phyloP scores from a whole-genome alignment of 2,888 invertebrate species.

The Yponomeuta cagnagella region DNA sequence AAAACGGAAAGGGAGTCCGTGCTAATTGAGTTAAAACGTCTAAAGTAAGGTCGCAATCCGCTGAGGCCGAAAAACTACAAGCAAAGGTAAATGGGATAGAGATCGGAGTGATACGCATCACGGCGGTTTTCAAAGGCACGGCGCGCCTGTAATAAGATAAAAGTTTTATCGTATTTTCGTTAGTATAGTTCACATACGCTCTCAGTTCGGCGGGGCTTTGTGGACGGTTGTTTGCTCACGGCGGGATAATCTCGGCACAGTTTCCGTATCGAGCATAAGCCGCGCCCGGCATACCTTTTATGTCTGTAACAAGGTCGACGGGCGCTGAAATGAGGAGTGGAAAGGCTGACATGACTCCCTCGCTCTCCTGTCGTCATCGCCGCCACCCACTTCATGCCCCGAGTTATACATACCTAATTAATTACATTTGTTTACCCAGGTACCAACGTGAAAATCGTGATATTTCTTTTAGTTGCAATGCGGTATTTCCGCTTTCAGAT shows the following conservation, averaged over 20 bases:
- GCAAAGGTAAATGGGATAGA: conserved; percentile 28
- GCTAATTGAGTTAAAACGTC: conserved; percentile 20
- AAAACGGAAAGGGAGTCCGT: conserved; percentile 8
- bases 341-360: neutral
- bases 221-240: conserved; percentile 58
- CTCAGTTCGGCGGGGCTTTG: conserved; percentile 46
- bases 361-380: neutral
- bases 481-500: conserved; percentile 19
- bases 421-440: neutral
- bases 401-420: neutral
- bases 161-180: conserved; percentile 70
- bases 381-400: neutral
- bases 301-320: conserved; percentile 39
- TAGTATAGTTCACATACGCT: conserved; percentile 59
- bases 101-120: conserved; percentile 26
- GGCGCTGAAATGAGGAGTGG: neutral
- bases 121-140: conserved; percentile 30
- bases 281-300: conserved; percentile 41
- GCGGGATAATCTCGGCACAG: conserved; percentile 60
- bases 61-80: conserved; percentile 19
- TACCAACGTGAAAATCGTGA: neutral
- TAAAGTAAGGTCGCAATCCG: conserved; percentile 1
- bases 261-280: conserved; percentile 47
- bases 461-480: neutral
- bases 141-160: conserved; percentile 68